Base-by-base conservation (phyloP, 1,140 invertebrate genomes). In the Drosophila erecta region DNA sequence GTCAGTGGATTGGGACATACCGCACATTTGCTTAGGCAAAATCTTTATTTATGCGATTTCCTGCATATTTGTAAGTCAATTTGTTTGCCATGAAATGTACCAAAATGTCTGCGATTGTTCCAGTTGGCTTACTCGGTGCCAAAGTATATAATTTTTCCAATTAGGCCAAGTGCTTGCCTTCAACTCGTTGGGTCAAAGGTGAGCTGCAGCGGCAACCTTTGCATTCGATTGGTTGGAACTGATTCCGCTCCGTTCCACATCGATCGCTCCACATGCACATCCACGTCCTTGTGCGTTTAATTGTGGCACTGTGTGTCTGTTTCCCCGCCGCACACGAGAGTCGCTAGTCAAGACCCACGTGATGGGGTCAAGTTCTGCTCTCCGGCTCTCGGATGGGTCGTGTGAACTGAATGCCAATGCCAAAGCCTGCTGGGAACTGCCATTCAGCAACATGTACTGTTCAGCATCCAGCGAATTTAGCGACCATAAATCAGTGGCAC, bases 401-500 rank as follows among this genome's bases (percentile, higher is more conserved):
- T 17, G 27, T 67, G 12, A 30, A 44, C 17, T 38, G 65, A 66
- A 66, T 66, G 65, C 65, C 65, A 57, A 49, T 57, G 54, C 33
- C 55, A 37, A 46, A 22, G 40, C 40, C 60, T 27, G 24, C 47
- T 33, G 47, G 24, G 24, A 49, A 10, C n/a, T 17, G 27, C 15
- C 3, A 5, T 3, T 2, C 8, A 14, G 14, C 3, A 15, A n/a
- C 24, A 38, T 20, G 2, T 11, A 14, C 6, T 2, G 17, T 7
- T 6, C 10, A 15, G 10, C n/a, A 49, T 15, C 37, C 57, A 40
- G 43, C 69, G 38, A 37, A 49, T 73, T 74, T 62, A 43, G 69
- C 57, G 30, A 40, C 69, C 22, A 70, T 74, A 74, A 74, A 74
- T 74, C 71, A 74, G 50, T 61, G 49, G 14, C 10, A 6, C 22